Evolutionary conservation across 2,797 vertebrate genomes (phyloP).

Genomic region (Kryptolebias ocellatus): DNA sequence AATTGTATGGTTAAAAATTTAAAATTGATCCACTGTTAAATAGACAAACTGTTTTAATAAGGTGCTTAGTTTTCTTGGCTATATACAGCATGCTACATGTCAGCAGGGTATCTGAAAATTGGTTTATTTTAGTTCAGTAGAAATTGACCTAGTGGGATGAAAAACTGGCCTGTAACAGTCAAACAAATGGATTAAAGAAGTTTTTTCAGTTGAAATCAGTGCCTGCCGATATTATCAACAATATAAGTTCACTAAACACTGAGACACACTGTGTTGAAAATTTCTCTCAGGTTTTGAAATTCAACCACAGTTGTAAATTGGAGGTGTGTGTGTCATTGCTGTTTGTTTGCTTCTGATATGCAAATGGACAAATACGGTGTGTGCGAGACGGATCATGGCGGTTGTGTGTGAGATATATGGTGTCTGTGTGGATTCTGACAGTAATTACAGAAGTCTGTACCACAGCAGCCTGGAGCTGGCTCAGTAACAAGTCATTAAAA

Average conservation of each 20-base stretch:
- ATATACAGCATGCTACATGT: too few relatives aligned
- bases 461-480: constrained; percentile 61
- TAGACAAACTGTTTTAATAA: too few relatives aligned
- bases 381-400: constrained; percentile 55
- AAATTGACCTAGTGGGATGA: neutral
- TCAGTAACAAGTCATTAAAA: constrained; percentile 67
- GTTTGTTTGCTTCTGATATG: constrained; percentile 51
- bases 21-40: too few relatives aligned
- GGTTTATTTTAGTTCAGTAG: neutral
- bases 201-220: neutral
- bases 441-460: constrained; percentile 72
- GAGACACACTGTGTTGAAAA: constrained; percentile 42
- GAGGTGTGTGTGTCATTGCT: constrained; percentile 29
- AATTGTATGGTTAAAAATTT: neutral
- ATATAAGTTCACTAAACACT: neutral
- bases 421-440: constrained; percentile 60
- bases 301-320: constrained; percentile 17
- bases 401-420: constrained; percentile 60
- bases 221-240: neutral
- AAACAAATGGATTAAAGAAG: neutral
- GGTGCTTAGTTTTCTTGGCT: too few relatives aligned
- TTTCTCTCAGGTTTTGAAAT: constrained; percentile 45
- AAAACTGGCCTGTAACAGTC: neutral
- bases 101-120: too few relatives aligned
- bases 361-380: constrained; percentile 37